Conservation (phyloP, 2,888 invertebrate genomes). For the Coenonympha arcania region DNA sequence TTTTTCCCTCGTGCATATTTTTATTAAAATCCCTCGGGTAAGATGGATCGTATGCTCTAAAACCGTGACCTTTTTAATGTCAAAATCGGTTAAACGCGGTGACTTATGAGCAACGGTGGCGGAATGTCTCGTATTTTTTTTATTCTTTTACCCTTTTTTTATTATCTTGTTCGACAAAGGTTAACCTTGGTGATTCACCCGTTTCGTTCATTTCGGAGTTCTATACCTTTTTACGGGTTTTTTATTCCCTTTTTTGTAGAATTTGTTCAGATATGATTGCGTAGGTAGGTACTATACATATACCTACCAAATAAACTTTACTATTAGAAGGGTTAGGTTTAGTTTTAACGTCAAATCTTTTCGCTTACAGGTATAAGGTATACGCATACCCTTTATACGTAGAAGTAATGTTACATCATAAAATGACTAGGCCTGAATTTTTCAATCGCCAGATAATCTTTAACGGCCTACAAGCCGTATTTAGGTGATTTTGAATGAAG, state of each 20-base stretch:
- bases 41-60: constrained; percentile 29
- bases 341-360: too few relatives aligned
- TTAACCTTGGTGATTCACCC: constrained; percentile 33
- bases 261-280: constrained; percentile 12
- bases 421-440: too few relatives aligned
- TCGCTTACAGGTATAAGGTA: too few relatives aligned
- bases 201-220: constrained; percentile 15
- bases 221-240: constrained; percentile 4
- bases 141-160: constrained; percentile 24
- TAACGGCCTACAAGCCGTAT: too few relatives aligned
- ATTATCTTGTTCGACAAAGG: constrained; percentile 28
- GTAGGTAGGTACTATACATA: too few relatives aligned
- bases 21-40: too few relatives aligned
- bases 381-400: too few relatives aligned
- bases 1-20: too few relatives aligned
- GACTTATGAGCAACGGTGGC: constrained; percentile 38
- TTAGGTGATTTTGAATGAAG: too few relatives aligned
- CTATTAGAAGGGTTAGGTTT: not conserved
- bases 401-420: too few relatives aligned
- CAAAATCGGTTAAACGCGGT: constrained; percentile 38
- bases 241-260: constrained; percentile 8
- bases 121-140: constrained; percentile 28
- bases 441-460: too few relatives aligned
- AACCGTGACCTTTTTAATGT: constrained; percentile 31
- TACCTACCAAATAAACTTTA: constrained; percentile 9